Conservation (phyloP, 2,113 vertebrate species). For the Saguinus imperator region DNA sequence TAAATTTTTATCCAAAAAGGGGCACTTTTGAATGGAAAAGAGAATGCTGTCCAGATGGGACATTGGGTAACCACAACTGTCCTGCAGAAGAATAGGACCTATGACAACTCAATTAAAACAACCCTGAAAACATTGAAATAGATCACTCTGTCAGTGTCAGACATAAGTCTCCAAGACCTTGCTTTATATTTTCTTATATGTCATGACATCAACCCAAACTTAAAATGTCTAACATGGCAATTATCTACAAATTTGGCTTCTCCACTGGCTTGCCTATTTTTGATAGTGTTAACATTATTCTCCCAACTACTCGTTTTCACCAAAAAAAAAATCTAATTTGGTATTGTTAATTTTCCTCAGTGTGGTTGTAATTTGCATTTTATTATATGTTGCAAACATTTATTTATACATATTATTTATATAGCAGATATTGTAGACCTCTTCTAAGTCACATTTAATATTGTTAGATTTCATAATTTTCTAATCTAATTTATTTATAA, state of each 20-base stretch:
- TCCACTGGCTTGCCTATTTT: not conserved
- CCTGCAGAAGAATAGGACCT: not conserved
- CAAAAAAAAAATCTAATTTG: not conserved
- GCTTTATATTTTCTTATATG: not conserved
- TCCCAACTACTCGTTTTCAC: not conserved
- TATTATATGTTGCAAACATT: not conserved
- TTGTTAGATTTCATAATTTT: not conserved
- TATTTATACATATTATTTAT: not conserved
- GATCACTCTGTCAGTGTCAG: not conserved
- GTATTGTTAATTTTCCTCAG: not conserved
- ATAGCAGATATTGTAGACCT: not conserved
- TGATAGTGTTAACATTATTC: not conserved
- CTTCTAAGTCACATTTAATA: not conserved
- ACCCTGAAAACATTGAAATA: not conserved
- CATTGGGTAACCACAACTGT: not conserved
- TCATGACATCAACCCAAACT: not conserved
- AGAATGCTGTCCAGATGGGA: not conserved
- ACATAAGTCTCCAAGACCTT: not conserved
- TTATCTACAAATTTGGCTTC: not conserved
- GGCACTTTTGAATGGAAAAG: not conserved
- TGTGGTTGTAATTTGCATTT: not conserved
- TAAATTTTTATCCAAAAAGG: not conserved
- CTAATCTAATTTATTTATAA: not conserved
- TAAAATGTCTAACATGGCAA: not conserved
- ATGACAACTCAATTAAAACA: not conserved